Evolutionary conservation across 1,140 invertebrate species (phyloP).

Genomic region (Leptestheria dahalacensis): DNA sequence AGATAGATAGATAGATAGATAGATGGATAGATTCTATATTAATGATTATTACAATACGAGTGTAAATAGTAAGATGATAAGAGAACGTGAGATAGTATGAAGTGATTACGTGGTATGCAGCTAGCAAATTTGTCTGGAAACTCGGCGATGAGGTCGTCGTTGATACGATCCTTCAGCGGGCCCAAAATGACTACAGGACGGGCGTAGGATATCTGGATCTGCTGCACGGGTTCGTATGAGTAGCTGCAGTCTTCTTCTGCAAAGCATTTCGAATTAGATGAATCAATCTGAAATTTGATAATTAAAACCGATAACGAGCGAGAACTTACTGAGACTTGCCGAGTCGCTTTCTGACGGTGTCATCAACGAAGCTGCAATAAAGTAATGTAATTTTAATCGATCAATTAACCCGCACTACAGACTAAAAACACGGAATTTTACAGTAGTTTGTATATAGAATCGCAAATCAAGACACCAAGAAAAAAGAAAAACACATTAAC

Average conservation of each 20-base stretch:
- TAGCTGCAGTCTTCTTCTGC: constrained; percentile 33
- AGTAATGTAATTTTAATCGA: constrained; percentile 16
- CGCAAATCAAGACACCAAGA: too few relatives aligned
- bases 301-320: not conserved
- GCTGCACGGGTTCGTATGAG: constrained; percentile 44
- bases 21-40: too few relatives aligned
- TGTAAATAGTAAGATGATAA: too few relatives aligned
- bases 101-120: constrained; percentile 98
- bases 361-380: constrained; percentile 17
- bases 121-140: constrained; percentile 97
- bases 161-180: constrained; percentile 94
- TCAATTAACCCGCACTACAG: too few relatives aligned
- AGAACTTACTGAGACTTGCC: constrained; percentile 23
- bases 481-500: too few relatives aligned
- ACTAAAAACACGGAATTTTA: too few relatives aligned
- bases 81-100: too few relatives aligned
- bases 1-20: too few relatives aligned
- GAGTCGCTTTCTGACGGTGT: constrained; percentile 23
- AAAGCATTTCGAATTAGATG: not conserved
- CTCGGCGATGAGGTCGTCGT: constrained; percentile 96
- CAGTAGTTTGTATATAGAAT: too few relatives aligned
- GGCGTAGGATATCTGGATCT: constrained; percentile 41
- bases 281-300: too few relatives aligned
- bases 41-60: too few relatives aligned
- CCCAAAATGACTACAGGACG: constrained; percentile 95